phyloP scores from a whole-genome alignment of 2,113 vertebrate genomes.

The Bagarius yarrelli region DNA sequence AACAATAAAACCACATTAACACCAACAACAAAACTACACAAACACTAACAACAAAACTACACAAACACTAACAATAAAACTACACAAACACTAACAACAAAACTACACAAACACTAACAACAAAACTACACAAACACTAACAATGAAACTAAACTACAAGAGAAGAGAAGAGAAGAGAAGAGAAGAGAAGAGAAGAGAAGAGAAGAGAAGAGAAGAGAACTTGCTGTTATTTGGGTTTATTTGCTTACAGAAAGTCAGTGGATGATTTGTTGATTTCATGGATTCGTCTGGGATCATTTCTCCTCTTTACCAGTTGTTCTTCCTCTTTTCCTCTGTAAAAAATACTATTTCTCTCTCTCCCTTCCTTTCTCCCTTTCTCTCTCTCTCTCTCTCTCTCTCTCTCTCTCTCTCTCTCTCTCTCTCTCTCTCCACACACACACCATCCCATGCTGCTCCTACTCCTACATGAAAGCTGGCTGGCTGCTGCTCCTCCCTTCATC shows the following conservation, averaged over 20 bases:
- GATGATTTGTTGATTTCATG: slow-evolving; percentile 36
- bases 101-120: no score
- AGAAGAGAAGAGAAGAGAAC: background rate
- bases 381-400: background rate
- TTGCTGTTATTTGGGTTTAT: background rate
- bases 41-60: no score
- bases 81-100: no score
- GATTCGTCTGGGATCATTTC: slow-evolving; percentile 13
- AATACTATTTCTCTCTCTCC: background rate
- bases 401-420: background rate
- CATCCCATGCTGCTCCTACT: slow-evolving; percentile 18
- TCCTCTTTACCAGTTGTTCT: slow-evolving; percentile 3
- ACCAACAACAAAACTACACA: background rate
- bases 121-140: no score
- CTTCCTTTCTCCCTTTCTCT: background rate
- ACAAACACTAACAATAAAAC: no score
- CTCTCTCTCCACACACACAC: background rate
- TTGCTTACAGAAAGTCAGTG: slow-evolving; percentile 7
- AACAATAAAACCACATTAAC: background rate
- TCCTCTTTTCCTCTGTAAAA: background rate
- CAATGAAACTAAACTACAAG: no score
- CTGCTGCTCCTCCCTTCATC: slow-evolving; percentile 37
- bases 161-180: background rate
- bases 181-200: background rate
- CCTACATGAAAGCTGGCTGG: slow-evolving; percentile 59